Conservation (phyloP, 92 coral and sea anemone species). For the Porites cylindrica region DNA sequence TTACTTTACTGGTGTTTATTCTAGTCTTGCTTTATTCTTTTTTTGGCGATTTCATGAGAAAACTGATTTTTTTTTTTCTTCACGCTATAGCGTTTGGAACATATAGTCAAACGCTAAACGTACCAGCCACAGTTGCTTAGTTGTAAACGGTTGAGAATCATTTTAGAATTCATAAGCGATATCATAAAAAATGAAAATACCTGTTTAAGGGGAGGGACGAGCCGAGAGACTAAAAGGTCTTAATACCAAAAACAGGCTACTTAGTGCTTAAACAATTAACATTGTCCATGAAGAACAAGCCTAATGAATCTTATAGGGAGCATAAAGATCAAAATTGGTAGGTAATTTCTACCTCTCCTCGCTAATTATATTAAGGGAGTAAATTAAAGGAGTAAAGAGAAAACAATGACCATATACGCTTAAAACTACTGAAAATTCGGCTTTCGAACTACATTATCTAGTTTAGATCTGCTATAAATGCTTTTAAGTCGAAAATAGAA, state of each 20-base stretch:
- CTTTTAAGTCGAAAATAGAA: no score
- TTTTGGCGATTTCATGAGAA: no score
- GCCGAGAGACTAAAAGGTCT: not conserved
- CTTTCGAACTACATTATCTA: no score
- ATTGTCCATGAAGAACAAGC: not conserved
- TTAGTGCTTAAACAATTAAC: not conserved
- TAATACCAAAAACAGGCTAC: not conserved
- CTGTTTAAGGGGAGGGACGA: not conserved
- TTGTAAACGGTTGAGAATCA: not conserved
- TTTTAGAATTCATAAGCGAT: not conserved
- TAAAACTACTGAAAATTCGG: no score
- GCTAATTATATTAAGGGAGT: not conserved
- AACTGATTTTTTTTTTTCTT: no score
- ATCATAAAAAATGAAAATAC: not conserved
- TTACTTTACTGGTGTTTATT: not conserved
- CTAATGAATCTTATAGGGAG: not conserved
- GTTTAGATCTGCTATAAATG: no score
- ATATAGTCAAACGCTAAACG: not conserved
- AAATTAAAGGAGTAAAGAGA: no score
- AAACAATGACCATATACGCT: no score
- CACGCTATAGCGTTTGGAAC: no score
- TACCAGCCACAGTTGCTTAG: not conserved
- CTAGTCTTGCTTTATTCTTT: not conserved
- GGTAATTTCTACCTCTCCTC: not conserved
- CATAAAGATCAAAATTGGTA: not conserved